Base-by-base conservation (phyloP, 2,797 vertebrate genomes). In the Labeo calbasu region DNA sequence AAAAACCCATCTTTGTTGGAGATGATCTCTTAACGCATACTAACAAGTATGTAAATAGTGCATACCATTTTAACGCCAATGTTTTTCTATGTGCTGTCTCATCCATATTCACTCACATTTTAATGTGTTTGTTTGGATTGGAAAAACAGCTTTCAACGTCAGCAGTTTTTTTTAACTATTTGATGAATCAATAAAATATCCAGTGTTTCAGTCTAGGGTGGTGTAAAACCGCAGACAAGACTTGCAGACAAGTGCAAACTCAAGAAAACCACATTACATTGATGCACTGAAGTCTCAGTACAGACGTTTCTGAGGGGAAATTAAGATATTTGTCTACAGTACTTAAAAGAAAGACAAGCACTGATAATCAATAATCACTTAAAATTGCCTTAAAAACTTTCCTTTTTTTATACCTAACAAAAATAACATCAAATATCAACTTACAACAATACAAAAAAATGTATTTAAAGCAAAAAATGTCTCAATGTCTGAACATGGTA, bases 1-100 rank as follows among this genome's bases (percentile, higher is more conserved):
- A 81, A 91, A 88, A 36, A 28, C 0, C 0, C 73, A 77, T 71
- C 57, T 36, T 46, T 68, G 43, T 77, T 50, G 53, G 70, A 88
- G 89, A 89, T 65, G 81, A 87, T 87, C 77, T 88, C n/a, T 86
- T n/a, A 86, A 84, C 86, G 69, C 21, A 55, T 72, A 71, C 66
- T 65, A 88, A 86, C 84, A 80, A 61, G 57, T 50, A 69, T 88
- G 84, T 84, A 87, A n/a, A 48, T 25, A 19, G 25, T 23, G 21
- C 43, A 46, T 46, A 46, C 76, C 86, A 82, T 76, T 80, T 69
- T 53, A 88, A 8, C 77, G 79, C 79, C 63, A 69, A 55, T 80
- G 86, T 77, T 84, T 68, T 88, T 53, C 59, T 80, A 73, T 71
- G 57, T 66, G 79, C 86, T 79, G 55, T 84, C 69, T 80, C 46